These are phyloP conservation scores for Oscheius sp. DNA, from an alignment of 2,888 invertebrate species.

Conservation along the genomic window DNA sequence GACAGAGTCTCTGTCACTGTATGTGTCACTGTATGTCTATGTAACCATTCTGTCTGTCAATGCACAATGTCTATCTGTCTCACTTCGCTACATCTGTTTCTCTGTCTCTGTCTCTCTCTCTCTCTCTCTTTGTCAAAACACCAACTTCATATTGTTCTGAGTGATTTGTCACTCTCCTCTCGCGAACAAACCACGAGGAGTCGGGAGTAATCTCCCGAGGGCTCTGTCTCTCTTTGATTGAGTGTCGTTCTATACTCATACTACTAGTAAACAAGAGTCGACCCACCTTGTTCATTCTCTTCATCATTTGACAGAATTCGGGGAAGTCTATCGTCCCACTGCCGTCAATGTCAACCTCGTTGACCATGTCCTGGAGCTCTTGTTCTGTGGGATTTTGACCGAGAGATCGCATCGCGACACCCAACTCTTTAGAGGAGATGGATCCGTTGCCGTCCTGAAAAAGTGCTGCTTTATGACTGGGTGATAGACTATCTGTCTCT, in stretches of 20 bases:
- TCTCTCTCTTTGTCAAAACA: too few relatives aligned
- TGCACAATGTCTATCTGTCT: too few relatives aligned
- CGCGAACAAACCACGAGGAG: not conserved
- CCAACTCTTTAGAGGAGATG: conserved; percentile 74
- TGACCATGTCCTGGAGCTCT: conserved; percentile 73
- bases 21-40: too few relatives aligned
- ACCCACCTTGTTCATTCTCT: conserved; percentile 71
- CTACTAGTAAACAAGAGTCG: too few relatives aligned
- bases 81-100: too few relatives aligned
- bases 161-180: conserved; percentile 15
- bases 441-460: conserved; percentile 74
- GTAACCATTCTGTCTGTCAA: too few relatives aligned
- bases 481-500: not conserved
- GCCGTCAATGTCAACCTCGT: conserved; percentile 74
- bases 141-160: conserved; percentile 6
- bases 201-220: conserved; percentile 34
- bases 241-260: conserved; percentile 14
- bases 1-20: too few relatives aligned
- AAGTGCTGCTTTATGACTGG: not conserved
- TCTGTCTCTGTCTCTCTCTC: too few relatives aligned
- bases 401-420: conserved; percentile 74
- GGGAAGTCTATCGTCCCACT: conserved; percentile 72
- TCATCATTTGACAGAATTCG: conserved; percentile 74
- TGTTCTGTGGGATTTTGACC: conserved; percentile 75
- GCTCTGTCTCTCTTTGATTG: conserved; percentile 7